phyloP scores from a whole-genome alignment of 2,113 vertebrate species.

The Gila orcuttii region DNA sequence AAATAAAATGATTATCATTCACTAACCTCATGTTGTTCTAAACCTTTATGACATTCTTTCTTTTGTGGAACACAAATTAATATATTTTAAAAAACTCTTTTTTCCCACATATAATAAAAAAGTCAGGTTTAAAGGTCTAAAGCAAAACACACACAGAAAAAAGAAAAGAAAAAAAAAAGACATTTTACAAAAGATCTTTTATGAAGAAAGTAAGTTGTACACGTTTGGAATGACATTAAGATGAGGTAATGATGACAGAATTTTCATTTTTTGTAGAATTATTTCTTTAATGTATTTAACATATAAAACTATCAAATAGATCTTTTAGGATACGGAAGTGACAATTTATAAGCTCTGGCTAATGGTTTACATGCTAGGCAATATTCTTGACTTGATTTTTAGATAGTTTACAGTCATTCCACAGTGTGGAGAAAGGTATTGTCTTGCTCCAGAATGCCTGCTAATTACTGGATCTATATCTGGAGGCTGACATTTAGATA shows the following conservation, averaged over 20 bases:
- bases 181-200: background rate
- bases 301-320: background rate
- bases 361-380: background rate
- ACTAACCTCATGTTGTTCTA: background rate
- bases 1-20: background rate
- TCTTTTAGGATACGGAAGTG: background rate
- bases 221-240: background rate
- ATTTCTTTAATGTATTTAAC: background rate
- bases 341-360: background rate
- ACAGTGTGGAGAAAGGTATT: background rate
- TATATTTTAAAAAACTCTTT: background rate
- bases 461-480: slow-evolving; percentile 49
- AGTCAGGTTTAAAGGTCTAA: background rate
- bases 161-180: too few relatives aligned
- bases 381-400: background rate
- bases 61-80: background rate
- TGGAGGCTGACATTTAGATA: slow-evolving; percentile 50
- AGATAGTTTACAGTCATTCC: background rate
- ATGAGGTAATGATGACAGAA: too few relatives aligned
- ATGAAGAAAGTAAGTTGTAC: background rate
- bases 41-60: background rate
- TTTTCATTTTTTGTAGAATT: background rate
- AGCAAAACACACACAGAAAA: too few relatives aligned
- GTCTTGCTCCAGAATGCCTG: slow-evolving; percentile 16
- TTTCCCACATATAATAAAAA: background rate